Base-by-base conservation (phyloP, 1,140 invertebrate genomes). In the Rhopalosiphum maidis region DNA sequence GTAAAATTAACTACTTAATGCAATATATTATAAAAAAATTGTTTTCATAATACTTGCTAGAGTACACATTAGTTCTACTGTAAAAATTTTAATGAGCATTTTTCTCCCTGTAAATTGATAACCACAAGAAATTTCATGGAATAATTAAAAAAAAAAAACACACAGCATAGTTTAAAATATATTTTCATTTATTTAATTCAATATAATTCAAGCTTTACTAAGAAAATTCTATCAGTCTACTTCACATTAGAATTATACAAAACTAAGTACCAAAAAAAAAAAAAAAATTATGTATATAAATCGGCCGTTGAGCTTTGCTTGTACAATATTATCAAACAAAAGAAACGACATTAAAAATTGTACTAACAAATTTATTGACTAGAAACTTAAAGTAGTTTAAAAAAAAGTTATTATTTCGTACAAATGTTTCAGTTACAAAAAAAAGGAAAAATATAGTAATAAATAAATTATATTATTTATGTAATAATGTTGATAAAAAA, bases 371-470 rank as follows among this genome's bases (percentile, higher is more conserved):
- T 85, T 93, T 51, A 83, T 85, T 93, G 91, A 93, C 91, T 93
- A 93, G 91, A 93, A 93, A 85, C 77, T 85, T 85, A 93, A 93
- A 93, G 77, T 85, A 93, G 91, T 93, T 54, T 23, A 25, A 83
- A 37, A 37, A 68, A 91, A 25, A 25, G 22, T 48, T 43, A 48
- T 82, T 51, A 48, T 83, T 77, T 91, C 3, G 4, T n/a, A 35
- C 3, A 30, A 4, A 91, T 15, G 41, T 30, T 48, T 46, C 11
- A n/a, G 11, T 77, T 91, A 91, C 30, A 30, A 91, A 30, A 51
- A 82, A 35, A 83, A 82, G n/a, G 25, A 91, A n/a, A 43, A 30
- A n/a, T 90, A 46, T 68, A n/a, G 35, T 35, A 46, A 55, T 68
- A 60, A 68, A 35, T 90, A 30, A 8, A 41, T 37, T 8, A 35